Base-by-base conservation (phyloP, 2,113 vertebrate species). In the Pituophis catenifer region DNA sequence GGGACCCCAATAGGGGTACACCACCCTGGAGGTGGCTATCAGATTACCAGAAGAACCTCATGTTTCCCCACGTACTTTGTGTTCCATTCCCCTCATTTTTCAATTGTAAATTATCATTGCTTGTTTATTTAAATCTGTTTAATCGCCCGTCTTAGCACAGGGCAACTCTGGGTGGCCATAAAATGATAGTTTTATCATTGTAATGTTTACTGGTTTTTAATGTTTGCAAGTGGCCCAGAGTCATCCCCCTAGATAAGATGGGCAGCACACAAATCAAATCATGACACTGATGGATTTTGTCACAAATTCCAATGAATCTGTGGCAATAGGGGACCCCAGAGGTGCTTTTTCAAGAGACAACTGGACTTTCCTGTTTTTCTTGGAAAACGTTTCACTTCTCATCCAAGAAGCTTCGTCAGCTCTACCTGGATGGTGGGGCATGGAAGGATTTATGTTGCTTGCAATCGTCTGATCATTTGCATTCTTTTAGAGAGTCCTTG, bases 111-210 rank as follows among this genome's bases (percentile, higher is more conserved):
- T 70, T 8, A 59, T 62, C 58, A 3, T 62, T 26, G 24, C 24
- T 24, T 24, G 8, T 62, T 70, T 15, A 5, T 65, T 65, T 29
- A 70, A 48, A 70, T 29, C 12, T n/a, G 12, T 70, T 48, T 2
- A 29, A n/a, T 4, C 0, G 26, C 12, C 29, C 13, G 1, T n/a
- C 11, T 70, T 15, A n/a, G 1, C 29, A 5, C 24, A 3, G 8
- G 58, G 8, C 24, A 62, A 62, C 12, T n/a, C 65, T n/a, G 65
- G 65, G 29, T 15, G 5, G 29, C 62, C 62, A n/a, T 5, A 13
- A n/a, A 29, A n/a, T 65, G 12, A 65, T 5, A 29, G 62, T 12
- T n/a, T 12, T 13, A n/a, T n/a, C 26, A 13, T 65, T 12, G 12
- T 65, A 65, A 65, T n/a, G 11, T n/a, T 29, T 13, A 65, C 62